A percentile compares a stretch with the other conserved stretches of the same genome.
Conservation (phyloP, 2,113 vertebrate species). For the Melanerpes aurifrons region DNA sequence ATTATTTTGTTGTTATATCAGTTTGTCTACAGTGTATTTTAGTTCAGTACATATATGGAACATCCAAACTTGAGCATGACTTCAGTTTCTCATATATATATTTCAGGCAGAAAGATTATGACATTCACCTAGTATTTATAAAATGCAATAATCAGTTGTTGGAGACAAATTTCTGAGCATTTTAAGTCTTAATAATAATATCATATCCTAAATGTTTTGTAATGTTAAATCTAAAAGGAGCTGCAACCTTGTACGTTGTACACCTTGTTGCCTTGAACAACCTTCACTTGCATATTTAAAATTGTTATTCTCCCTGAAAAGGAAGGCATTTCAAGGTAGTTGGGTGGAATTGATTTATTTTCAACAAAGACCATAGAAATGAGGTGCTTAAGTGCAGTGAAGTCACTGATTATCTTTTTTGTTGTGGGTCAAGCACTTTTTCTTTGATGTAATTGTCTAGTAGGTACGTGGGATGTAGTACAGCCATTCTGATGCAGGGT, state of each 20-base stretch:
- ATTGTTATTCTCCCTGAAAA: not conserved
- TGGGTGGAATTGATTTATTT: not conserved
- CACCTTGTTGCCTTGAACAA: fast-evolving
- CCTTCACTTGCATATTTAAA: not conserved
- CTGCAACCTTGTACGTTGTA: not conserved
- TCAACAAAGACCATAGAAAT: not conserved
- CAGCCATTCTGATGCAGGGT: fast-evolving
- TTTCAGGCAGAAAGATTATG: not conserved
- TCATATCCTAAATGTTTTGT: not conserved
- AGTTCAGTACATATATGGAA: not conserved
- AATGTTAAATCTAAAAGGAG: not conserved
- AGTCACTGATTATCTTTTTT: not conserved
- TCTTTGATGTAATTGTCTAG: not conserved
- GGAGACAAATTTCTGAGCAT: not conserved
- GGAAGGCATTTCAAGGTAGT: not conserved
- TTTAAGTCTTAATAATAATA: not conserved
- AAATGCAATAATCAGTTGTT: not conserved
- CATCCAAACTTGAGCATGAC: not conserved
- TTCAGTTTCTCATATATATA: not conserved
- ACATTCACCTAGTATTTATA: not conserved
- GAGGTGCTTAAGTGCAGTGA: not conserved
- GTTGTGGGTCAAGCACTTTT: not conserved
- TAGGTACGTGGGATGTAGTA: not conserved
- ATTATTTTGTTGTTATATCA: not conserved
- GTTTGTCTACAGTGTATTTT: not conserved